Conservation (phyloP, 2,888 invertebrate species). For the Pterobdella sp. region DNA sequence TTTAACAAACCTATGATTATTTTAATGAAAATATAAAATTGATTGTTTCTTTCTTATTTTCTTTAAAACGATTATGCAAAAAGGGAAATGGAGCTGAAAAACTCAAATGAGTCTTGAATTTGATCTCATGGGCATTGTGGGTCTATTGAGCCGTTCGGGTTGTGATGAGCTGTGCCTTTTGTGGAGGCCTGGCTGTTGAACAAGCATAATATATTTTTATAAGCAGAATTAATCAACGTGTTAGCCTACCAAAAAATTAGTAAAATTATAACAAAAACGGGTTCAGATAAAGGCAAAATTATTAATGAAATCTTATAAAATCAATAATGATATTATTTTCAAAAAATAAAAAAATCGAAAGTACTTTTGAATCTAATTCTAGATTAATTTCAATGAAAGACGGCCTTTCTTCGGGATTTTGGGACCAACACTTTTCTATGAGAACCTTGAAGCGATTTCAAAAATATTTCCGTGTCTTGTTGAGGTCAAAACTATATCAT, state of each 20-base stretch:
- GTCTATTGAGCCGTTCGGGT: slow-evolving; percentile 43
- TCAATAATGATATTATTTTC: neutral
- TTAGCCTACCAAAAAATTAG: neutral
- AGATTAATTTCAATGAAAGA: slow-evolving; percentile 46
- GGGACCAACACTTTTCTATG: slow-evolving; percentile 48
- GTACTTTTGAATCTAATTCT: slow-evolving; percentile 38
- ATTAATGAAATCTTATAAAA: no score
- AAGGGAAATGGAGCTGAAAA: no score
- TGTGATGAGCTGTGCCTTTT: slow-evolving; percentile 49
- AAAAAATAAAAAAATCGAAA: neutral
- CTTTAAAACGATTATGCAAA: no score
- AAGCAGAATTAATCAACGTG: neutral
- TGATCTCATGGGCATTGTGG: slow-evolving; percentile 18
- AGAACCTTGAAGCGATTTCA: no score
- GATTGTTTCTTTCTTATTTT: neutral
- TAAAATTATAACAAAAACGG: neutral
- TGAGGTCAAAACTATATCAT: no score
- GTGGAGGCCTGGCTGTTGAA: slow-evolving; percentile 44
- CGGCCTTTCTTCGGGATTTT: slow-evolving; percentile 43
- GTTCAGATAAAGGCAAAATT: no score
- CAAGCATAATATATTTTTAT: no score
- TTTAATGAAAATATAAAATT: neutral
- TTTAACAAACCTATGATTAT: no score
- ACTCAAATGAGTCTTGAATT: slow-evolving; percentile 13
- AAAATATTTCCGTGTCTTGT: no score